Conservation (phyloP, 2,797 vertebrate species). For the Xiphorhynchus erythropygius region DNA sequence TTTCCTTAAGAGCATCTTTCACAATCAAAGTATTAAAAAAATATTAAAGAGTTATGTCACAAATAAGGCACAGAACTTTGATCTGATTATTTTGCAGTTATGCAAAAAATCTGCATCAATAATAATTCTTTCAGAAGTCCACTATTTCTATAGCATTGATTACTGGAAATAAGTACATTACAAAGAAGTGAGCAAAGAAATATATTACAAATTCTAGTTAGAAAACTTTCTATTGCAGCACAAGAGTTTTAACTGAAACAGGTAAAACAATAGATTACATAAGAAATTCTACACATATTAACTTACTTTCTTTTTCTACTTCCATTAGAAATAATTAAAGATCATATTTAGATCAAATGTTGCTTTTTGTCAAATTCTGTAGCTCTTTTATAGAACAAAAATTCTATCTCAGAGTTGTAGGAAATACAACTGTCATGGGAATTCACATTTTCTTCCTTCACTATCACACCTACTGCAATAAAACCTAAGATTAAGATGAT, state of each 20-base stretch:
- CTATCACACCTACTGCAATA: not conserved
- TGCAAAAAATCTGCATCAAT: not conserved
- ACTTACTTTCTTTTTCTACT: not conserved
- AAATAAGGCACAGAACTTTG: not conserved
- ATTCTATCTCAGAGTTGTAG: not conserved
- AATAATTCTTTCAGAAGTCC: not conserved
- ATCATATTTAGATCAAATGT: not conserved
- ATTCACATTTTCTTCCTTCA: constrained; percentile 4
- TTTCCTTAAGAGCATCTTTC: not conserved
- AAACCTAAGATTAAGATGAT: not conserved
- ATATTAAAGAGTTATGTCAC: not conserved
- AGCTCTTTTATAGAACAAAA: not conserved
- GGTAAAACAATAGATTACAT: not conserved
- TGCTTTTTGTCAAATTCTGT: not conserved
- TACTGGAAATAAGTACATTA: not conserved
- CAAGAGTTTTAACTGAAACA: not conserved
- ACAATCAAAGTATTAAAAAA: not conserved
- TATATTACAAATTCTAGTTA: not conserved
- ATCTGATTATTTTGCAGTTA: not conserved
- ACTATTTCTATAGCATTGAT: not conserved
- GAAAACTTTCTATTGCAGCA: not conserved
- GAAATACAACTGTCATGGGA: not conserved
- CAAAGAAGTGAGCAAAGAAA: not conserved
- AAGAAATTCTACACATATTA: not conserved
- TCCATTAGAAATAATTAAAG: not conserved